Evolutionary conservation across 2,113 vertebrate genomes (phyloP), one percentile per base, ranked within the genome.

Genomic region (Opisthocomus hoazin): DNA sequence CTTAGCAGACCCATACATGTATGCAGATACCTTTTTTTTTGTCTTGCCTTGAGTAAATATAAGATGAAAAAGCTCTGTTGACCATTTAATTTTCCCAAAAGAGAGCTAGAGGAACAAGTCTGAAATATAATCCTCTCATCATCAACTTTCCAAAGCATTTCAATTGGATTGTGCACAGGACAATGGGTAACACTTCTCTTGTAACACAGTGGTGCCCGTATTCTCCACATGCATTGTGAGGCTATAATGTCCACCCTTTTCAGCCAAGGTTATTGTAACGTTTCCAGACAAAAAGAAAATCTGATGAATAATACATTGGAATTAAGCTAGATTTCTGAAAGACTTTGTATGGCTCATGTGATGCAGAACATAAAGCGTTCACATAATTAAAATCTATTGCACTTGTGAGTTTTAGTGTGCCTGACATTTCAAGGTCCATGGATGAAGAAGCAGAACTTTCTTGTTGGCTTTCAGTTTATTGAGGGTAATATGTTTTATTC

Each of bases 131-230:
- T 63, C 12, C 30, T 81, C 37, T 58, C 63, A 45, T 60, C 39
- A 57, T n/a, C 23, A 78, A 22, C 34, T 84, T 93, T 77, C 51
- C 3, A 0, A 84, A 63, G 45, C 30, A 14, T 87, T 79, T 85
- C 39, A 41, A 37, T 30, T 74, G n/a, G 43, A 66, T 88, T 80
- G 74, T 8, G 30, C 0, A 0, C 41, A 81, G 69, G 34, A 81
- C 46, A 84, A 70, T 51, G 7, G 11, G 7, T 37, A 74, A 41
- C 4, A 5, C n/a, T 64, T 51, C 23, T 54, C 56, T 48, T 64
- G 18, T n/a, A 64, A 43, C 2, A n/a, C 23, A 56, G 27, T 0
- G 0, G 20, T 61, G 53, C 36, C 6, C 0, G 10, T 64, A 10
- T 87, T 82, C 56, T 68, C 15, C 87, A 51, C 34, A 2, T 37